phyloP scores from a whole-genome alignment of 1,140 invertebrate species.

The Drosophila saltans region DNA sequence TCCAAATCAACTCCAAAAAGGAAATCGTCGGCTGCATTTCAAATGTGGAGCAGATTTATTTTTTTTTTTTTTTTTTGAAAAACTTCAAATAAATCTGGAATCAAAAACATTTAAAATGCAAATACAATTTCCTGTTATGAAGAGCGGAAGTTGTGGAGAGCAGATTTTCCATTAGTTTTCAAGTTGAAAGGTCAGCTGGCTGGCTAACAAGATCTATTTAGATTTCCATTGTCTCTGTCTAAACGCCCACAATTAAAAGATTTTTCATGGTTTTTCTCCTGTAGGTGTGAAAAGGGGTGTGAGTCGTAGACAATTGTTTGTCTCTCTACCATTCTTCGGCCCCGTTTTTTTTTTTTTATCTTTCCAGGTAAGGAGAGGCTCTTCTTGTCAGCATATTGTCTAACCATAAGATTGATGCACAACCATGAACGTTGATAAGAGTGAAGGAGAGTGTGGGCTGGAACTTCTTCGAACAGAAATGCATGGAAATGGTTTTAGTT shows the following conservation, averaged over 20 bases:
- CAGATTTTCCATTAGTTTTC: neutral
- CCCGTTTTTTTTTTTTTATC: slow-evolving; percentile 47
- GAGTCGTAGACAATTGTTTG: slow-evolving; percentile 12
- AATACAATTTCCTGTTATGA: slow-evolving; percentile 41
- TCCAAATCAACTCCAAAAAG: slow-evolving; percentile 34
- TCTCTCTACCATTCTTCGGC: slow-evolving; percentile 3
- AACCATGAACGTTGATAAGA: slow-evolving; percentile 23
- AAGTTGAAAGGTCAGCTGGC: slow-evolving; percentile 41
- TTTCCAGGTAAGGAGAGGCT: slow-evolving; percentile 44
- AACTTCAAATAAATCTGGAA: slow-evolving; percentile 13
- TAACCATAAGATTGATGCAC: slow-evolving; percentile 59
- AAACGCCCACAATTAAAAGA: slow-evolving; percentile 56
- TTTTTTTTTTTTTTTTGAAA: neutral
- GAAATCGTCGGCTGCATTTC: slow-evolving; percentile 38
- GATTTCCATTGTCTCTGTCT: slow-evolving; percentile 16
- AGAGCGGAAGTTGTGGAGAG: neutral
- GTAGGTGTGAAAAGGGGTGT: slow-evolving; percentile 60
- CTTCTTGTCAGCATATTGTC: slow-evolving; percentile 45
- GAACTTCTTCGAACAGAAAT: neutral
- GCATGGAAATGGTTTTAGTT: neutral
- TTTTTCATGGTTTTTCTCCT: neutral
- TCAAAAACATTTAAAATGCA: slow-evolving; percentile 20
- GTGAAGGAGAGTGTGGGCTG: slow-evolving; percentile 21
- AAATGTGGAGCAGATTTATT: slow-evolving; percentile 30
- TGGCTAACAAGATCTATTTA: slow-evolving; percentile 53